Base-by-base conservation (phyloP, 2,888 invertebrate species). In the Ophioninae sp. region DNA sequence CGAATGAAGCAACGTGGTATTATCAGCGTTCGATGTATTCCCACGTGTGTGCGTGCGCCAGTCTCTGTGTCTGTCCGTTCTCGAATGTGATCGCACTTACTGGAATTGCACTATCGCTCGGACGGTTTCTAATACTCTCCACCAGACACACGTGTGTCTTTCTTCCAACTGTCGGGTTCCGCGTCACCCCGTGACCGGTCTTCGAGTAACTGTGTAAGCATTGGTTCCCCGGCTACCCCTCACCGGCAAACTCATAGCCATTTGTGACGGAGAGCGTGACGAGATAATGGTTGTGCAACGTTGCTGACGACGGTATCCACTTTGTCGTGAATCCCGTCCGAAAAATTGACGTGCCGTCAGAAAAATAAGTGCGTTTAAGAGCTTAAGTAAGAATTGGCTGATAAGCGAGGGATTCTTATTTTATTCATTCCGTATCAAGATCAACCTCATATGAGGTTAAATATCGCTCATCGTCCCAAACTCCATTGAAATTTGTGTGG, bases 21-120 rank as follows among this genome's bases (percentile, higher is more conserved):
- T 78, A 78, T 78, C 70, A 72, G 64, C 56, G 72, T 79, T 79
- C 23, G n/a, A 72, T 62, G 62, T 78, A 57, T 68, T 69, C 72
- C 41, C 17, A 56, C 23, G 20, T 39, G n/a, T 57, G 57, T 70
- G 30, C n/a, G n/a, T n/a, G n/a, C n/a, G n/a, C n/a, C n/a, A n/a
- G n/a, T n/a, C n/a, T n/a, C n/a, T 30, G 56, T 50, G 21, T 68
- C 20, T 30, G 7, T 56, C 7, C 13, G 39, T 68, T 44, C n/a
- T 21, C 39, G 57, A 57, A 76, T 68, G 41, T 17, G 41, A 57
- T 68, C 23, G 23, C 41, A 76, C 69, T 30, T 30, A 69, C 69
- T 23, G 20, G 68, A 68, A 41, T 44, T 30, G 69, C 67, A 37
- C 21, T 67, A 76, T 62, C 39, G 56, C 67, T 67, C 17, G 17